Evolutionary conservation across 30 jellyfish, hydroid and myxozoan genomes (phyloP).

Genomic region (Cassiopea xamachana): DNA sequence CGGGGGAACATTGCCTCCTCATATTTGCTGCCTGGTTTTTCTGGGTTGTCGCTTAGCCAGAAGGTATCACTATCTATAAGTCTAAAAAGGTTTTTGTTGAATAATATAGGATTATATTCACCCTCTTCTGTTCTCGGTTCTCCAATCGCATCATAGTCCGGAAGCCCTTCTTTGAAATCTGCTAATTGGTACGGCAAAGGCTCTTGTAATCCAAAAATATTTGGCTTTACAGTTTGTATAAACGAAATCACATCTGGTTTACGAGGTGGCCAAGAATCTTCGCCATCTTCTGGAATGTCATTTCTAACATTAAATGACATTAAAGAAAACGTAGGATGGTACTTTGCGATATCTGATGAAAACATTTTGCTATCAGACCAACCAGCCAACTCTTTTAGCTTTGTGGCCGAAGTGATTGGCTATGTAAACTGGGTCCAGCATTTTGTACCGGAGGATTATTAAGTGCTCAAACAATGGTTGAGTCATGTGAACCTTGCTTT

Average conservation of each 20-base stretch:
- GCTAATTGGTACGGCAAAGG: constrained; percentile 21
- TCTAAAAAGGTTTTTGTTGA: neutral
- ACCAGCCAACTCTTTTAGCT: too few species aligned
- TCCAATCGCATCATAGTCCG: constrained; percentile 11
- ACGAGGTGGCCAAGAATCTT: constrained; percentile 29
- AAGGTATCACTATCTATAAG: constrained; percentile 26
- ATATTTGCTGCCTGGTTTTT: constrained; percentile 16
- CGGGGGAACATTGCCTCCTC: constrained; percentile 35
- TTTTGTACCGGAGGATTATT: too few species aligned
- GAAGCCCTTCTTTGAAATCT: constrained; percentile 26
- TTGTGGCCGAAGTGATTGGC: too few species aligned
- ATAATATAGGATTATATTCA: constrained; percentile 46
- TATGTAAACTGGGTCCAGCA: too few species aligned
- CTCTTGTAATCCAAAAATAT: constrained; percentile 29
- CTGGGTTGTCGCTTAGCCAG: constrained; percentile 38
- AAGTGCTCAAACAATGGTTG: neutral
- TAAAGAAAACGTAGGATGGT: neutral
- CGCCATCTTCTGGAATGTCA: constrained; percentile 36
- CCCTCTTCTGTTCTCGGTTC: constrained; percentile 38
- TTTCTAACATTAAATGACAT: constrained; percentile 35
- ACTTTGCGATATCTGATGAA: constrained; percentile 12
- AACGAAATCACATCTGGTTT: constrained; percentile 12
- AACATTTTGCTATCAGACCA: constrained; percentile 22
- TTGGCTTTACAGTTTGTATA: constrained; percentile 13
- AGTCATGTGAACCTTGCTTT: neutral